Evolutionary conservation across 2,888 invertebrate species (phyloP), one percentile per base, ranked within the genome.

Genomic region (Epinotia ramella): DNA sequence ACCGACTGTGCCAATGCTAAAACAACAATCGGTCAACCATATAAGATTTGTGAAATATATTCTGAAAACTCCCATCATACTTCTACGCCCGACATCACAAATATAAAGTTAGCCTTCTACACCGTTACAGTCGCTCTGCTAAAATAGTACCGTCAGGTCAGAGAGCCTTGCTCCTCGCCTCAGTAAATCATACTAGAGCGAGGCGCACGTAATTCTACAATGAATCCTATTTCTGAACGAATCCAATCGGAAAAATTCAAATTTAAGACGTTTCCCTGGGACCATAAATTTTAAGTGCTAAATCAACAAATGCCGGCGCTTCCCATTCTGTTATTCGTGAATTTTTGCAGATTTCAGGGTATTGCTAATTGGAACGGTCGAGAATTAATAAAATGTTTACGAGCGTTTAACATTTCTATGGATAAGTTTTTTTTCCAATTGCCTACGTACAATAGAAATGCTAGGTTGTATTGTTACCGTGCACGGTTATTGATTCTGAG

Each of bases 171-270:
- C 60, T 60, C 59, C 44, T 24, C 0, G 46, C 69, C 69, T 12
- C 59, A 6, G 59, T 69, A 69, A 69, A 69, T 69, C 69, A 69
- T 69, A 69, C 69, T 46, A 44, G 68, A 28, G 20, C 68, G 76
- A 62, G 40, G 33, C 72, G 44, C 71, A 71, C 76, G 67, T 72
- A 71, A 74, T 70, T 40, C 44, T 60, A 46, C 71, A 71, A 71
- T 56, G 76, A 62, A 76, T 66, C 62, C 62, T 56, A 70, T 66
- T 75, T 75, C 60, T 66, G 75, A 57, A 75, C 71, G 67, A 72
- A 76, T 72, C 71, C 66, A 76, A 76, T 76, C 71, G 76, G 76
- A 76, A 72, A 76, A 72, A 76, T 76, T 76, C 71, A 76, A 76
- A 76, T 76, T 72, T 72, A 76, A 76, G 71, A 76, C 67, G 62